Conservation (phyloP, 2,888 invertebrate species). For the Scaptomyza parva region DNA sequence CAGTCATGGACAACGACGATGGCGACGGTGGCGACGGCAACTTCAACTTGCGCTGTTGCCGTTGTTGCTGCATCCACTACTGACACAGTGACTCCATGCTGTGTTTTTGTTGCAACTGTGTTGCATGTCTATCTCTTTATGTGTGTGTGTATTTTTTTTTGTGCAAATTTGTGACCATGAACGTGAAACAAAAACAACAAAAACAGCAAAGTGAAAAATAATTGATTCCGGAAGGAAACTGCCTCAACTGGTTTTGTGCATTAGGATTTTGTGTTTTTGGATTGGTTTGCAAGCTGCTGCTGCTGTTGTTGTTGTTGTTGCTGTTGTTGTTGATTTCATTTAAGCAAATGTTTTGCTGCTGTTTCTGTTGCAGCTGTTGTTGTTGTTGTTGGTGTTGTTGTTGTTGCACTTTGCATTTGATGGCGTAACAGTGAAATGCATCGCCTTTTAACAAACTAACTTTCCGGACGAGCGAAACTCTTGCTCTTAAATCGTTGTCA, state of each 20-base stretch:
- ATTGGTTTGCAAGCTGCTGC: too few relatives aligned
- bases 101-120: slow-evolving; percentile 49
- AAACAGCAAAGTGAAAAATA: slow-evolving; percentile 72
- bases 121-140: slow-evolving; percentile 32
- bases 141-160: slow-evolving; percentile 15
- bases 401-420: slow-evolving; percentile 47
- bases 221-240: slow-evolving; percentile 85
- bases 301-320: not conserved
- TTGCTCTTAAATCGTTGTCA: slow-evolving; percentile 22
- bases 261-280: slow-evolving; percentile 45
- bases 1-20: slow-evolving; percentile 60
- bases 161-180: slow-evolving; percentile 68
- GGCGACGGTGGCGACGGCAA: not conserved
- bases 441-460: slow-evolving; percentile 29
- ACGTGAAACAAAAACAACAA: slow-evolving; percentile 69
- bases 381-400: slow-evolving; percentile 12
- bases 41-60: slow-evolving; percentile 33
- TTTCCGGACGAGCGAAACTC: slow-evolving; percentile 59
- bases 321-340: slow-evolving; percentile 41
- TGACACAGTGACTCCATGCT: slow-evolving; percentile 52
- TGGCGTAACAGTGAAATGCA: slow-evolving; percentile 63
- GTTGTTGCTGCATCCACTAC: slow-evolving; percentile 43
- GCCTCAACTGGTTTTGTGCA: slow-evolving; percentile 78
- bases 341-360: slow-evolving; percentile 30
- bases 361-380: not conserved